These are phyloP conservation scores for Cyanistes caeruleus DNA, from an alignment of 2,113 vertebrate genomes.

Conservation along the genomic window DNA sequence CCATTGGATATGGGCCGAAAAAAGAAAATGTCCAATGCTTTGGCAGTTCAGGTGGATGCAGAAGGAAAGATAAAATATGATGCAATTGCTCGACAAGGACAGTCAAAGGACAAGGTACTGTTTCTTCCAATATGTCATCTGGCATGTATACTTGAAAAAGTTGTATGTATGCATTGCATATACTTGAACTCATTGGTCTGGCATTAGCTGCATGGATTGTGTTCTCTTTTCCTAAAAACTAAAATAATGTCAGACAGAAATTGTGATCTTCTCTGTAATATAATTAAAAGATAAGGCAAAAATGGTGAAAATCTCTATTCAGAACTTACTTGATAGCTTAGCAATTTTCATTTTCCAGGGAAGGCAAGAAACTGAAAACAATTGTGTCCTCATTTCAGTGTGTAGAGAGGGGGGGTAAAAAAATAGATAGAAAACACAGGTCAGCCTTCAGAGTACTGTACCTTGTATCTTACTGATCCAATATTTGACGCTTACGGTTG, in stretches of 20 bases:
- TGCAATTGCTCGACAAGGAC: conserved; percentile 93
- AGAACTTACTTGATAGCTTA: neutral
- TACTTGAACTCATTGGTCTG: neutral
- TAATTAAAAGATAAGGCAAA: neutral
- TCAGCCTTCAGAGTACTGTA: neutral
- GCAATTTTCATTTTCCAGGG: neutral
- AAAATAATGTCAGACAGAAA: neutral
- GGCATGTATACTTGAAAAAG: neutral
- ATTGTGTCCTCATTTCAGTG: neutral
- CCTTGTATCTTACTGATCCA: neutral
- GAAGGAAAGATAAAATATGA: conserved; percentile 98
- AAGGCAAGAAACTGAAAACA: neutral
- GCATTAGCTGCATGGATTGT: neutral
- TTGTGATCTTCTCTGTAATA: neutral
- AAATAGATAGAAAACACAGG: neutral
- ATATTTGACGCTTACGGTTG: rapidly evolving
- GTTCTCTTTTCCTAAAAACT: neutral
- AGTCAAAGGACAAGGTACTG: conserved; percentile 93
- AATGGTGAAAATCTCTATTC: neutral
- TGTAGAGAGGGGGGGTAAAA: neutral
- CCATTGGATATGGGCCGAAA: conserved; percentile 96
- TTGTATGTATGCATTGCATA: neutral
- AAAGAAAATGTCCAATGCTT: conserved; percentile 93
- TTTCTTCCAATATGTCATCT: neutral
- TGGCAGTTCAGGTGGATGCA: conserved; percentile 95